Percentiles rank a stretch among this genome's conserved stretches.
phyloP scores from a whole-genome alignment of 2,113 vertebrate genomes.

The Chionis minor region DNA sequence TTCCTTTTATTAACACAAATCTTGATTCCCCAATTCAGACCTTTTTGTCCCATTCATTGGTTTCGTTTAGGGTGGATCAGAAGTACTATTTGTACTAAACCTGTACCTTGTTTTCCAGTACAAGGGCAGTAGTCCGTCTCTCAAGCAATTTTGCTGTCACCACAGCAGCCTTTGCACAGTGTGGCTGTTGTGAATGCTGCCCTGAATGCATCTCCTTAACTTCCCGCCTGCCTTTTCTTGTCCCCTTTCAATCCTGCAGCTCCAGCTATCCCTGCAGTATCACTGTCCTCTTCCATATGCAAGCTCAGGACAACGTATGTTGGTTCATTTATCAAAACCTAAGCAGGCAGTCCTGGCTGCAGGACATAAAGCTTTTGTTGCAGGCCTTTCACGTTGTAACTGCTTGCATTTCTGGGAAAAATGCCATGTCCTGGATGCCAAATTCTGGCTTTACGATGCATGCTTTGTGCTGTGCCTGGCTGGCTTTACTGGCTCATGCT shows the following conservation, averaged over 20 bases:
- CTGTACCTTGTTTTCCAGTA: neutral
- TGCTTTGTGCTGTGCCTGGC: neutral
- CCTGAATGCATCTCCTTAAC: neutral
- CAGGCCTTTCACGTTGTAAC: neutral
- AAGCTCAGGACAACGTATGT: accelerated
- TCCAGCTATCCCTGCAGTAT: neutral
- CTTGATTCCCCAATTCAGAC: neutral
- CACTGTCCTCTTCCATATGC: neutral
- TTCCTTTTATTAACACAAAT: neutral
- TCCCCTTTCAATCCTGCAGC: neutral
- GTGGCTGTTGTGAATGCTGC: neutral
- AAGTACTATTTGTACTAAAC: neutral
- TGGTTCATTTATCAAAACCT: neutral
- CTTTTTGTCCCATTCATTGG: neutral
- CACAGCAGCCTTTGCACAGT: neutral
- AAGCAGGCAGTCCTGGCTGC: neutral
- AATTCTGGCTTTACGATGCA: neutral
- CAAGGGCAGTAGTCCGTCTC: neutral
- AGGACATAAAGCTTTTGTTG: neutral
- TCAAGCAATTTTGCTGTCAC: neutral
- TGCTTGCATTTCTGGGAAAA: neutral
- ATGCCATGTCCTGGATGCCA: neutral
- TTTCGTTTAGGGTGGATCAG: neutral
- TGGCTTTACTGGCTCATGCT: neutral
- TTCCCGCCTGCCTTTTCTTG: neutral